Percentiles rank a stretch among this genome's conserved stretches.
Conservation (phyloP, 2,113 vertebrate genomes). For the Oryzias javanicus region DNA sequence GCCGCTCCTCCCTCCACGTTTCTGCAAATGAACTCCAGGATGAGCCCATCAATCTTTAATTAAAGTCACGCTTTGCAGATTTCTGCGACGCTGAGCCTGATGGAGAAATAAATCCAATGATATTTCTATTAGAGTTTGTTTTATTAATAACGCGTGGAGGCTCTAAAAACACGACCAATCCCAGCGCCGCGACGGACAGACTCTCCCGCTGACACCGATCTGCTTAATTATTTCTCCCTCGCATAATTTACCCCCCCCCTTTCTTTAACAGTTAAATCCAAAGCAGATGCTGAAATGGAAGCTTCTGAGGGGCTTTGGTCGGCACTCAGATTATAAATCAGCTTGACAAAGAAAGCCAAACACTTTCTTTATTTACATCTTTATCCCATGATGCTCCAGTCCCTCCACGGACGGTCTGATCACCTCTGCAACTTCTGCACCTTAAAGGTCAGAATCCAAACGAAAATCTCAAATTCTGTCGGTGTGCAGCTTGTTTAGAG, state of each 20-base stretch:
- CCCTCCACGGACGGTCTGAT: no score
- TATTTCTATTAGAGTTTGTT: conserved; percentile 84
- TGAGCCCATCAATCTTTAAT: conserved; percentile 82
- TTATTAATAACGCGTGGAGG: conserved; percentile 82
- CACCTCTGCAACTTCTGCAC: no score
- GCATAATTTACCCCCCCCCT: conserved; percentile 47
- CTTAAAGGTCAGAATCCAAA: no score
- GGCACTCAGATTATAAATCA: conserved; percentile 1
- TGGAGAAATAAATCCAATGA: conserved; percentile 83
- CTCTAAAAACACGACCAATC: conserved; percentile 80
- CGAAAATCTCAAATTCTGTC: no score
- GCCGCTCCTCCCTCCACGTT: conserved; percentile 12
- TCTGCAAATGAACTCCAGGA: conserved; percentile 81
- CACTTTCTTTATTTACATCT: no score
- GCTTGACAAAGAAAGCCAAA: no score
- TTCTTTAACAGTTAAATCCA: conserved; percentile 15
- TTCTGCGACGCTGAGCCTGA: conserved; percentile 76
- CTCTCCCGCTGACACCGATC: conserved; percentile 38
- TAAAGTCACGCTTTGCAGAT: conserved; percentile 81
- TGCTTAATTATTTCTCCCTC: conserved; percentile 57
- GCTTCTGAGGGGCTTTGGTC: background rate
- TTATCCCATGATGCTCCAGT: no score
- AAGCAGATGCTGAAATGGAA: background rate
- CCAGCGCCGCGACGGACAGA: conserved; percentile 66
- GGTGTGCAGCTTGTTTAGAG: no score